Base-by-base conservation (phyloP, 2,888 invertebrate genomes). In the Loripinus fragilis region DNA sequence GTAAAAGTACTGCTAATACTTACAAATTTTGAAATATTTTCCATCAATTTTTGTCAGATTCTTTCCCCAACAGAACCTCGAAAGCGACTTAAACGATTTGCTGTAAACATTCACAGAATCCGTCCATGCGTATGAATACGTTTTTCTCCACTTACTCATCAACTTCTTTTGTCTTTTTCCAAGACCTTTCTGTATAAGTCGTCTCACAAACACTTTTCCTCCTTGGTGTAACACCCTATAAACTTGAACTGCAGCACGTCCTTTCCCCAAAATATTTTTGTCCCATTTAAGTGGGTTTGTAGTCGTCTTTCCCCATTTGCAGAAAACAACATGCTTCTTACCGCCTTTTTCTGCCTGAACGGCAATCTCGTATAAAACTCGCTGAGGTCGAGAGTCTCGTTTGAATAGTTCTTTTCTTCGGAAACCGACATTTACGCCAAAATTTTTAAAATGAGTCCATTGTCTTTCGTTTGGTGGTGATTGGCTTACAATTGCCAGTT, bases 331-430 rank as follows among this genome's bases (percentile, higher is more conserved):
- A 64, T 86, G 80, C 38, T 79, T 72, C 71, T 80, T 87, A 7
- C 83, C 76, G 3, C 83, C 74, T 3, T 79, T 66, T 20, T 74
- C 78, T 15, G 80, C 76, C 75, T 90, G 89, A 2, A 88, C 84
- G 0, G 88, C 81, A 7, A 88, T 68, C 79, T 89, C 89, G 72
- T 85, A 85, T 12, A 88, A 33, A 20, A 79, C 76, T 17, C 71
- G 67, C 42, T 71, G 71, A 12, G 38, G 67, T 12, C 41, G 50
- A 38, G 70, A 25, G 38, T 73, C 66, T 38, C 45, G 72, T 33
- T 74, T 38, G 52, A 71, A 78, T 15, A 83, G 41, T 30, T 28
- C 28, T 33, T 68, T 68, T 72, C 45, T 64, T 28, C 65, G 42
- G 45, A 33, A 72, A 25, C 35, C 45, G 1, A 33, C 28, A n/a